Base-by-base conservation (phyloP, 1,140 invertebrate species). In the Ridgeia piscesae region DNA sequence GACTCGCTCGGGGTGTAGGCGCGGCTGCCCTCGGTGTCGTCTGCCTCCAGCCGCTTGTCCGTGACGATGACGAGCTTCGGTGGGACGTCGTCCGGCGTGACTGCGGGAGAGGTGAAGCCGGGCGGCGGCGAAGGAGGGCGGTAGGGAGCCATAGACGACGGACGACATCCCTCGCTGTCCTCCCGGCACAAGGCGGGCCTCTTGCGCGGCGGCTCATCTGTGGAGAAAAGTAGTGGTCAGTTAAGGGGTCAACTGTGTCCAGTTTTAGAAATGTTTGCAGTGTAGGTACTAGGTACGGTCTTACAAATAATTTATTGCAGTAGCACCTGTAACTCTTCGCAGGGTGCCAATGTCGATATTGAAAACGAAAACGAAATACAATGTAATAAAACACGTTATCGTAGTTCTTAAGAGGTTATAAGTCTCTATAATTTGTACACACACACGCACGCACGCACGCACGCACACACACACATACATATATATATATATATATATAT, bases 11-110 rank as follows among this genome's bases (percentile, higher is more conserved):
- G 89, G 8, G 89, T 35, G 89, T 34, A 34, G 17, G 89, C 89
- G 21, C 33, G 34, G 31, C 89, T 34, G 89, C 33, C 89, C 2
- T 77, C 58, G 2, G 58, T 33, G 8, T 90, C 89, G 33, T 17
- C 89, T 6, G 14, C 89, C 31, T 34, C 89, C 34, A 90, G 21
- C 34, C 1, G n/a, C 1, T 8, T 33, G 89, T 90, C 89, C 6
- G 35, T 90, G 21, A 90, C 89, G 89, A 77, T 90, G 34, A 90
- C 89, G 89, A 90, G 34, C n/a, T 34, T 34, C 89, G 89, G 58
- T 14, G 17, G 11, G 58, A 77, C 89, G 89, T 35, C 33, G 89
- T 34, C 35, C 89, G 17, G 6, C 4, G n/a, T 6, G 17, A 17
- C 88, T 14, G 89, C 34, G 17, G 89, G 34, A 0, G 89, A 33